Base-by-base conservation (phyloP, 2,797 vertebrate species). In the Tenualosa thibaudeaui region DNA sequence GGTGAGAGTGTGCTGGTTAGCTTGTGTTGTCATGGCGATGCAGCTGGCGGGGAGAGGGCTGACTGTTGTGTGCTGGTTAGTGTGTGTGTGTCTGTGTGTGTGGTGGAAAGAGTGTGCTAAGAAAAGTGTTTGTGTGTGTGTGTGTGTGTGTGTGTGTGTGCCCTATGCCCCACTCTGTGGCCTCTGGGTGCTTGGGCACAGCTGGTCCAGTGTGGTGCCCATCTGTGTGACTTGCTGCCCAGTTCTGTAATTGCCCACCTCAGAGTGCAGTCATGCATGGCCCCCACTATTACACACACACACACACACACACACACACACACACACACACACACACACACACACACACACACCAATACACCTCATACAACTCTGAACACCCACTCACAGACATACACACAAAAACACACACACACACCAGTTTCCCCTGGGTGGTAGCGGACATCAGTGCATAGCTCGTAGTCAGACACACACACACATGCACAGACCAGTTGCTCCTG, bases 161-260 rank as follows among this genome's bases (percentile, higher is more conserved):
- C 81, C 81, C 62, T 60, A n/a, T 60, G 58, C 56, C 43, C 51
- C 65, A 8, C 5, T 22, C 43, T 60, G 81, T 54, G 81, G 40
- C 82, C 43, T 68, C 17, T 3, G 46, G 83, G 82, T 85, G 50
- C 81, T 81, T 49, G 54, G 58, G 84, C 86, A 84, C 54, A 40
- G 5, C 53, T 50, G 56, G 49, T 2, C 53, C 50, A 71, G 82
- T 51, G 17, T 82, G 82, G 87, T 78, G 31, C 68, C 81, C 75
- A 85, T 43, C 58, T 54, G 78, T 84, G 65, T 40, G 26, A 13
- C 65, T 37, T 4, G 54, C 65, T 15, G 65, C 24, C 65, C 65
- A 71, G 85, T 75, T 85, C 56, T 78, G 88, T 90, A 89, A 90
- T 90, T 87, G 84, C 86, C 65, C 62, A 68, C 86, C 82, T 86